Base-by-base conservation (phyloP, 2,888 invertebrate species). In the Lasius fuliginosus region DNA sequence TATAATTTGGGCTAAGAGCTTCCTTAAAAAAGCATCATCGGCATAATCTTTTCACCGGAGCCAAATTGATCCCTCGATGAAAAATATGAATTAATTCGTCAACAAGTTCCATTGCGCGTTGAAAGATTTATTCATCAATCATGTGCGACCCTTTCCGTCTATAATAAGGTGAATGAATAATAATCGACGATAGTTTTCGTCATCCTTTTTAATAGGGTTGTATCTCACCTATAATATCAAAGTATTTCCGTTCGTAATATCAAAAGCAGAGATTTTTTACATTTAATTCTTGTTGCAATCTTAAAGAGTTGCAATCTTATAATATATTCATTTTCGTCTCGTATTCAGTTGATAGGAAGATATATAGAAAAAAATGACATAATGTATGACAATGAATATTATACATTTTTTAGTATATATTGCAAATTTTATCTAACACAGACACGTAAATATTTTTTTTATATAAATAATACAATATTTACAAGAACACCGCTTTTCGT, bases 141-240 rank as follows among this genome's bases (percentile, higher is more conserved):
- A 82, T 65, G 30, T n/a, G 15, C 9, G 6, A 33, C 65, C 56
- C 65, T 64, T 76, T 53, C 18, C 40, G 40, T 30, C 46, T 18
- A 33, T 82, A 40, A 74, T 74, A 76, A 18, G 49, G 36, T 40
- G 30, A 40, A n/a, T 75, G 76, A 76, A 77, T 82, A 76, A 82
- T 76, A 40, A 49, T 40, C 30, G 23, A 36, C 6, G 18, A 74
- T 73, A 49, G 23, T 62, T 77, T 77, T 77, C 68, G 62, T 81
- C 69, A 81, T 77, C 68, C 5, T 40, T 77, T 77, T 77, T 77
- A 68, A 68, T 68, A 15, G 23, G 23, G n/a, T 27, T 23, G 18
- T 46, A 23, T 15, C 9, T 27, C 15, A 56, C 56, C 56, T 68
- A 40, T 36, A 53, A 36, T 53, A 27, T 67, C 18, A 64, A 64